Conservation (phyloP, 1,140 invertebrate species). For the Drosophila cardini region DNA sequence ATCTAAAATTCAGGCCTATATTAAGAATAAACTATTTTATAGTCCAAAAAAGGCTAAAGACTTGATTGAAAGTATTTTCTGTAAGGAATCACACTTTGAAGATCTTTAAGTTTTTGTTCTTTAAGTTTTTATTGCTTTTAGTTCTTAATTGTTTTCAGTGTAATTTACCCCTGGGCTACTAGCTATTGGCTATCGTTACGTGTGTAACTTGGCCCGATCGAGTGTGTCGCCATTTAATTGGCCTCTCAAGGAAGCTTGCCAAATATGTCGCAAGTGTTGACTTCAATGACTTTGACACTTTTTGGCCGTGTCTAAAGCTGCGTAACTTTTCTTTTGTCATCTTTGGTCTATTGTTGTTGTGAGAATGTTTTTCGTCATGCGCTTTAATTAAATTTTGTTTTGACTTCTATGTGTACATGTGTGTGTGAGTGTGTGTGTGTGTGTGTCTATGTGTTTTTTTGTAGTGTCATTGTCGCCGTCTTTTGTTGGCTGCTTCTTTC, state of each 20-base stretch:
- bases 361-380: slow-evolving; percentile 67
- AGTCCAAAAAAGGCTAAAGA: no score
- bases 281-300: slow-evolving; percentile 69
- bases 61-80: no score
- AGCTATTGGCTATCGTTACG: slow-evolving; percentile 1
- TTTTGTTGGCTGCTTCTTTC: slow-evolving; percentile 21
- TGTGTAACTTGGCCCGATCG: not conserved
- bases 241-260: slow-evolving; percentile 67
- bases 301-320: slow-evolving; percentile 61
- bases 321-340: slow-evolving; percentile 61
- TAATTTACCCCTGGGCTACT: not conserved
- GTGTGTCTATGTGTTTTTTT: slow-evolving; percentile 32
- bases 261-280: slow-evolving; percentile 57
- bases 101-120: no score
- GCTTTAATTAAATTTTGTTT: slow-evolving; percentile 80
- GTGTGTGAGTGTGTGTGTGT: not conserved
- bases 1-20: no score
- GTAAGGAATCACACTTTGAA: no score
- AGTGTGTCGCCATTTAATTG: slow-evolving; percentile 80
- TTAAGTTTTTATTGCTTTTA: not conserved
- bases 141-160: not conserved
- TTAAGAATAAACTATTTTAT: no score
- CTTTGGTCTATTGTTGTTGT: slow-evolving; percentile 17
- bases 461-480: slow-evolving; percentile 64
- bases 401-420: slow-evolving; percentile 10